Percentiles rank a stretch among this genome's conserved stretches.
phyloP scores from a whole-genome alignment of 1,140 invertebrate species.

The Hormaphis cornu region DNA sequence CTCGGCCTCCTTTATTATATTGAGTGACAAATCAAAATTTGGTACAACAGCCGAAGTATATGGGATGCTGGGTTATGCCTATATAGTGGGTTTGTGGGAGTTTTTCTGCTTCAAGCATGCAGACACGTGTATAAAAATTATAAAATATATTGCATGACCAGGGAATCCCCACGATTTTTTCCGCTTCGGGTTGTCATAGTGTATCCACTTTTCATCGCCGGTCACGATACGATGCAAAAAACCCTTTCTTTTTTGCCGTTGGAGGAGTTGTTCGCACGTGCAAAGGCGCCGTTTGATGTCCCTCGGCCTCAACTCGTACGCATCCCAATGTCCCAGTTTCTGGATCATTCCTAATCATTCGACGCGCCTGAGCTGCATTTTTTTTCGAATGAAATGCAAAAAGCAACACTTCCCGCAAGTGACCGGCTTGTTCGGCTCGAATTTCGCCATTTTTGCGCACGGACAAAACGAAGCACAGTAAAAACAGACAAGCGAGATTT shows the following conservation, averaged over 20 bases:
- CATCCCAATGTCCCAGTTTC: neutral
- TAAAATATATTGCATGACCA: no score
- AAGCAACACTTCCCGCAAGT: neutral
- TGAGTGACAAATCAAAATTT: no score
- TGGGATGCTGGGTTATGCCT: no score
- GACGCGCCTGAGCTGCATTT: neutral
- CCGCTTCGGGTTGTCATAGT: no score
- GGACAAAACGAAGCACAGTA: neutral
- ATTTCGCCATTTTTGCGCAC: neutral
- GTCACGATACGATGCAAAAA: neutral
- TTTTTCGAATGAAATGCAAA: neutral
- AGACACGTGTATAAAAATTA: no score
- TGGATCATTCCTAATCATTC: constrained; percentile 6
- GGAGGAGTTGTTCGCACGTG: neutral
- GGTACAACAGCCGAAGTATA: no score
- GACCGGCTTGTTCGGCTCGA: neutral
- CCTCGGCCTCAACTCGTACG: no score
- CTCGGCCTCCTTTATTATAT: no score
- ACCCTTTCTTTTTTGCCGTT: neutral
- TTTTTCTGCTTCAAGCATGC: no score
- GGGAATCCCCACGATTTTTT: no score
- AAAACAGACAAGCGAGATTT: neutral
- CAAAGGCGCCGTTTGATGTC: neutral
- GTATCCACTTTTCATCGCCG: no score
- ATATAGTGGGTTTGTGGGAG: no score